phyloP scores from a whole-genome alignment of 1,140 invertebrate species.

The Thrips palmi region DNA sequence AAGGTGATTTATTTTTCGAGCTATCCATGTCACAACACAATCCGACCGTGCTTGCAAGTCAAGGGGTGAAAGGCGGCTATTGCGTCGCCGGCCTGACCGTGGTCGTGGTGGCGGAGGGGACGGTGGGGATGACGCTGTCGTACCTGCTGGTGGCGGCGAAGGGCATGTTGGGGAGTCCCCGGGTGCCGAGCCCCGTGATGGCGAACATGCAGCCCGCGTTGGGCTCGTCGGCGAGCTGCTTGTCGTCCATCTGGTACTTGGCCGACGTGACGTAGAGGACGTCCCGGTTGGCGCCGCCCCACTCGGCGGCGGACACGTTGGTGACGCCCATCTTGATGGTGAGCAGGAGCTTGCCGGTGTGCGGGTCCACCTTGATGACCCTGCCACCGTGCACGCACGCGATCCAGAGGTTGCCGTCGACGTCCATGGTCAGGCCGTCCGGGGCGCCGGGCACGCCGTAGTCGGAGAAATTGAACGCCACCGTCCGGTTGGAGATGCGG shows the following conservation, averaged over 20 bases:
- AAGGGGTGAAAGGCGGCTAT: no score
- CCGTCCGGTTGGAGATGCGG: no score
- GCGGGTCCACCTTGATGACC: constrained; percentile 18
- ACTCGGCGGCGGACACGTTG: constrained; percentile 26
- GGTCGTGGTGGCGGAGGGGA: no score
- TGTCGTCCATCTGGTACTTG: constrained; percentile 14
- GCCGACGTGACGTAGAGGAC: constrained; percentile 25
- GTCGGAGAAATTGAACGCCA: no score
- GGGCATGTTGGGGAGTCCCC: neutral
- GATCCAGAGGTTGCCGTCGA: constrained; percentile 39
- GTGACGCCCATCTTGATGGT: neutral
- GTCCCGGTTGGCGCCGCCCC: constrained; percentile 26
- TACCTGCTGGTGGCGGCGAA: no score
- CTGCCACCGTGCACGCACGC: constrained; percentile 30
- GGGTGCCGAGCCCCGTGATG: neutral
- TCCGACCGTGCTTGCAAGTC: no score
- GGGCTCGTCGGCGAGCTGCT: constrained; percentile 11
- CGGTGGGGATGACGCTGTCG: no score
- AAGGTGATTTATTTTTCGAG: no score
- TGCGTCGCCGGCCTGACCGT: no score
- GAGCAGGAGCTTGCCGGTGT: neutral
- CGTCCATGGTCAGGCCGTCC: constrained; percentile 47
- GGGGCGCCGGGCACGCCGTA: no score
- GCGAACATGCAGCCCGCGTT: neutral
- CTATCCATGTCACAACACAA: no score